Percentiles rank a stretch among this genome's conserved stretches.
Conservation (phyloP, 2,797 vertebrate species). For the Bovichtus variegatus region DNA sequence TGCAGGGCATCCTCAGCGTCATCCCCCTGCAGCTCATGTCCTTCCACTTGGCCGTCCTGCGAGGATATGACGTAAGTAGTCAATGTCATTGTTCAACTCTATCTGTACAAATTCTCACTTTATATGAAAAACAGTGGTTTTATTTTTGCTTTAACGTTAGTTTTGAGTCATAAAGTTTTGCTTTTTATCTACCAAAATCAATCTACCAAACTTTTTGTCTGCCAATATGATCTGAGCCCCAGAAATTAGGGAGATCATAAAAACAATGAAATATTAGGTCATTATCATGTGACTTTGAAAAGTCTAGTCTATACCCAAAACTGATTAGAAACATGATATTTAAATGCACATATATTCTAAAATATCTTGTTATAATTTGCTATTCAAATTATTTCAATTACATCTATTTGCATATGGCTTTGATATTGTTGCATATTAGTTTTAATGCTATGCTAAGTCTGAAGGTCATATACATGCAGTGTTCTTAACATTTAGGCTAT, state of each 20-base stretch:
- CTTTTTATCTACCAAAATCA: neutral
- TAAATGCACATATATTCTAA: neutral
- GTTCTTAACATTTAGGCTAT: neutral
- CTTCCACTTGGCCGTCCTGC: slow-evolving; percentile 95
- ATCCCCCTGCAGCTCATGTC: slow-evolving; percentile 95
- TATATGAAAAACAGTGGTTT: neutral
- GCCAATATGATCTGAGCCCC: neutral
- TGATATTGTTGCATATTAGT: neutral
- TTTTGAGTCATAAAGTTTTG: neutral
- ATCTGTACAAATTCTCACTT: neutral
- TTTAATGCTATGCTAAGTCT: neutral
- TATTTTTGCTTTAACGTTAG: neutral
- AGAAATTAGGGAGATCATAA: neutral
- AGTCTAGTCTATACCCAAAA: neutral
- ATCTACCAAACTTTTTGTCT: neutral
- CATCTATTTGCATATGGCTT: neutral
- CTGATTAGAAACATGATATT: neutral
- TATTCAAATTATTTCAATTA: neutral
- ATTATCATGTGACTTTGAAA: neutral
- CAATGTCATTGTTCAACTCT: neutral
- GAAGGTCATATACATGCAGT: neutral
- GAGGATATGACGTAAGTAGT: slow-evolving; percentile 93
- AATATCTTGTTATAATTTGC: neutral
- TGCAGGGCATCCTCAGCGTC: slow-evolving; percentile 95
- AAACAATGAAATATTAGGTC: neutral